These are phyloP conservation scores for Eupithecia exiguata DNA, from an alignment of 2,888 invertebrate species.

Conservation along the genomic window DNA sequence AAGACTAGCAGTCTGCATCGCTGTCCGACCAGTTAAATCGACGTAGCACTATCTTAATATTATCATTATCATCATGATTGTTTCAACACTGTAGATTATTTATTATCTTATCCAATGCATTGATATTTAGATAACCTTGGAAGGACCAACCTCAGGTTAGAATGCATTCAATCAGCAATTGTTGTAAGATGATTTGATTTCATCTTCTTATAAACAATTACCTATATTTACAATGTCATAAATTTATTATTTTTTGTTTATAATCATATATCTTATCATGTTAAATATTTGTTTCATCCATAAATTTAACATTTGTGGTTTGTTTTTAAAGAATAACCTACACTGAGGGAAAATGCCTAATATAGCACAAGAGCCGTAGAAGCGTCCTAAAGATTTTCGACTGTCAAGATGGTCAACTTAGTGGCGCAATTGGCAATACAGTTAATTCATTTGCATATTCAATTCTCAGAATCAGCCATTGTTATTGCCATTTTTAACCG, in stretches of 20 bases:
- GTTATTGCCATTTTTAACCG: not conserved
- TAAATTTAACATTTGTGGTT: not conserved
- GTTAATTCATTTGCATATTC: too few species aligned
- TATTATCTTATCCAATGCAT: conserved; percentile 56
- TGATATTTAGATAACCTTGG: conserved; percentile 64
- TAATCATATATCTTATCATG: too few species aligned
- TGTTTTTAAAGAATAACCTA: not conserved
- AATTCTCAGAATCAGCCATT: not conserved
- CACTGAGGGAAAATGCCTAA: not conserved
- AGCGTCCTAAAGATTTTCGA: not conserved
- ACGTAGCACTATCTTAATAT: conserved; percentile 36
- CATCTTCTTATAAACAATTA: not conserved
- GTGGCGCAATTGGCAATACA: not conserved
- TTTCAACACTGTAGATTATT: conserved; percentile 50
- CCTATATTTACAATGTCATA: not conserved
- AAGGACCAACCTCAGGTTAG: conserved; percentile 29
- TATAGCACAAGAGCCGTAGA: not conserved
- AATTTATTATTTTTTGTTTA: not conserved
- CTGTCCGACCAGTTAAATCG: conserved; percentile 15
- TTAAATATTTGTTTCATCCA: not conserved
- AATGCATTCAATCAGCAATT: conserved; percentile 14
- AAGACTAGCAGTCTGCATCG: not conserved
- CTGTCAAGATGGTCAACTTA: not conserved
- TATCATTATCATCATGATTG: conserved; percentile 39
- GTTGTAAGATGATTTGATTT: conserved; percentile 23